These are phyloP conservation scores for Coracias cyanogaster DNA, from an alignment of 2,797 vertebrate species.

Conservation along the genomic window DNA sequence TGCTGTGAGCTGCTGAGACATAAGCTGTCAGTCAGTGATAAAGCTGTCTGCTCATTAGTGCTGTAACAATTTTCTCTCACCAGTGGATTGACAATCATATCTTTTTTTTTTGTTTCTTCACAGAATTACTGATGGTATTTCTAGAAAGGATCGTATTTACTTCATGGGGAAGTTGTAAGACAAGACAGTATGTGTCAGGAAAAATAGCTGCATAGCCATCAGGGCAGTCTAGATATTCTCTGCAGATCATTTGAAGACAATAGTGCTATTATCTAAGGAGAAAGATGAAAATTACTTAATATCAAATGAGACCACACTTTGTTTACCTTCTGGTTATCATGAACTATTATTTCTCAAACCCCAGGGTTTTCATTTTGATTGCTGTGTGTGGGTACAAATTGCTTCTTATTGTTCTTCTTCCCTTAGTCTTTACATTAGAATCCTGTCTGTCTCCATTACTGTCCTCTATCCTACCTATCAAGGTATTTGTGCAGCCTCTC, in stretches of 20 bases:
- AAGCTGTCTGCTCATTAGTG: not conserved
- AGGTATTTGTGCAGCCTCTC: not conserved
- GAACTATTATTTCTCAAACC: not conserved
- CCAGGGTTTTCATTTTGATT: not conserved
- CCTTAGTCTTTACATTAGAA: not conserved
- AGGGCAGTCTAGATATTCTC: not conserved
- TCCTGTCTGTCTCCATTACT: not conserved
- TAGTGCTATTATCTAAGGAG: not conserved
- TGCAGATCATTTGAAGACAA: not conserved
- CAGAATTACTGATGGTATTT: not conserved
- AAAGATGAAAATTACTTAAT: not conserved
- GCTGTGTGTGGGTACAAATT: not conserved
- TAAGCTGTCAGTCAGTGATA: not conserved
- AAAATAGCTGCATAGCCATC: not conserved
- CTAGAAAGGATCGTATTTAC: not conserved
- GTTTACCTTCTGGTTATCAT: not conserved
- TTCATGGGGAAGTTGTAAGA: not conserved
- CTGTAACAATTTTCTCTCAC: not conserved
- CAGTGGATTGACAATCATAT: not conserved
- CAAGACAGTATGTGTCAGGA: not conserved
- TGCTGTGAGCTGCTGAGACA: not conserved
- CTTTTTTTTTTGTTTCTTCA: too few relatives aligned
- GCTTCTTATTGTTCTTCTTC: not conserved
- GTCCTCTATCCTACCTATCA: not conserved
- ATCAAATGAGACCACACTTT: not conserved